A percentile compares a stretch with the other conserved stretches of the same genome.
Evolutionary conservation across 35 echinoderm and acorn worm genomes (phyloP).

Genomic region (Apostichopus californicus): DNA sequence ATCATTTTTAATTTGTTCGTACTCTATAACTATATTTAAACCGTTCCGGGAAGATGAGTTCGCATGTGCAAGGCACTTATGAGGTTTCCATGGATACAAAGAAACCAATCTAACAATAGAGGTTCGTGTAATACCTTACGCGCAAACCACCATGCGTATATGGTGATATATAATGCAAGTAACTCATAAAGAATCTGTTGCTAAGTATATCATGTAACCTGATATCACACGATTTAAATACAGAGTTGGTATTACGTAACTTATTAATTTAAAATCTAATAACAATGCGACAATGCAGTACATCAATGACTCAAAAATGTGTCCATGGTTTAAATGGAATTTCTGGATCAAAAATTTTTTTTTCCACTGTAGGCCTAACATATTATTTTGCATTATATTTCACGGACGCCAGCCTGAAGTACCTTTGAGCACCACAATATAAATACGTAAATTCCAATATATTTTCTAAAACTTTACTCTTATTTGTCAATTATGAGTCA

Average conservation of each 20-base stretch:
- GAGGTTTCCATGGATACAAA: background rate
- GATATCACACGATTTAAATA: background rate
- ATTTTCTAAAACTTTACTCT: no score
- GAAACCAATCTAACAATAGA: background rate
- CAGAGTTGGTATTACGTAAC: background rate
- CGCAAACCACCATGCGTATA: no score
- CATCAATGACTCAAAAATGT: background rate
- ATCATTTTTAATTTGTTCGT: no score
- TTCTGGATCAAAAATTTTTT: background rate
- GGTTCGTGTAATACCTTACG: no score
- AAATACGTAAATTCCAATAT: no score
- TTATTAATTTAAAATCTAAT: background rate
- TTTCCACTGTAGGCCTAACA: no score
- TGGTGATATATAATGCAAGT: background rate
- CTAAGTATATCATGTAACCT: background rate
- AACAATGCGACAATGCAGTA: background rate
- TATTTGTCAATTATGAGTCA: no score
- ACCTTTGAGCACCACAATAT: no score
- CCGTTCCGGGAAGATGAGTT: background rate
- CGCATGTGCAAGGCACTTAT: background rate
- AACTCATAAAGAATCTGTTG: background rate
- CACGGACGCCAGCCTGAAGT: no score
- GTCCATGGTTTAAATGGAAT: background rate
- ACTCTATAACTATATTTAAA: background rate
- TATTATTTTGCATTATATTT: no score